Evolutionary conservation across 2,113 vertebrate genomes (phyloP), one percentile per base, ranked within the genome.

Genomic region (Notothenia rossii): DNA sequence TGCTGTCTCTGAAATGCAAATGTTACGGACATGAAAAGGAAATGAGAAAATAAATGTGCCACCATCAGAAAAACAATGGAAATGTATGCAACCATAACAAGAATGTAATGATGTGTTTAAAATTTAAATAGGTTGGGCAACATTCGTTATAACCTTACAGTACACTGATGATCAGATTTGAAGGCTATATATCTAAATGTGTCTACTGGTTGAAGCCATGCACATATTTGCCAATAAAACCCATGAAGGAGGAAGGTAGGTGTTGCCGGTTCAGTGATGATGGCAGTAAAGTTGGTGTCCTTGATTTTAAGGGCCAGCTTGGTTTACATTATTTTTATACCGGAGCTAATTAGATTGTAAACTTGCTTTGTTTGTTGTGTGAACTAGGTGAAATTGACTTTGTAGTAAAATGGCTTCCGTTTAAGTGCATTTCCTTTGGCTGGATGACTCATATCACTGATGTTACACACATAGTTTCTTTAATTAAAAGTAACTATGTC

Each of bases 1-100:
- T 75, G 48, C 68, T 25, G 66, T 79, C 79, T 88, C 65, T 83
- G 75, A 93, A 90, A 92, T 93, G 86, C 83, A 85, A 91, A 93
- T 93, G 78, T 67, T 69, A 81, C 72, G 46, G 70, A 82, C 83
- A 87, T 86, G 55, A 88, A 91, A 89, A 83, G 82, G 76, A 87
- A 84, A 87, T 79, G 72, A 85, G 29, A 59, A 67, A 80, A 75
- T 58, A 58, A 75, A 49, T 40, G 36, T 61, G 71, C 66, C 72
- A 68, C 77, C 61, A 72, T 70, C 63, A 71, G 69, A 78, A 73
- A 71, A 86, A 79, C 51, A 60, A 50, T 64, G 55, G 62, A 55
- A 60, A 75, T 62, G 71, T 59, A 68, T 33, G 70, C 14, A 55
- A 60, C 18, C 40, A 70, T 45, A 78, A 67, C 12, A 65, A 62